phyloP scores from a whole-genome alignment of 1,140 invertebrate genomes.

The Trichogramma pretiosum region DNA sequence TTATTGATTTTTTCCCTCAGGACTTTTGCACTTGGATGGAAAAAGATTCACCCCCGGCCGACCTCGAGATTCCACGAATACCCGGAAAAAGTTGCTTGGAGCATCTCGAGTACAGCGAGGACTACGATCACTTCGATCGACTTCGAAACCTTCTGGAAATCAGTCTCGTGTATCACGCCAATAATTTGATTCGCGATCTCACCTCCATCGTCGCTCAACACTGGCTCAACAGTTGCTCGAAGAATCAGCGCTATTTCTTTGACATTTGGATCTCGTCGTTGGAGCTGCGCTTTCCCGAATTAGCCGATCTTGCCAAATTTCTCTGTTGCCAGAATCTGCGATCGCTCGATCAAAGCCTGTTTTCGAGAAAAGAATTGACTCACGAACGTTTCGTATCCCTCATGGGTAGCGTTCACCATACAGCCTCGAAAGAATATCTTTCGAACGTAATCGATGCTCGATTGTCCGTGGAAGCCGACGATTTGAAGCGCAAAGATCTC shows the following conservation, averaged over 20 bases:
- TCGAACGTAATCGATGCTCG: neutral
- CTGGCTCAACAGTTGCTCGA: no score
- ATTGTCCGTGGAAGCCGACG: constrained; percentile 7
- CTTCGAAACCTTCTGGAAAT: constrained; percentile 21
- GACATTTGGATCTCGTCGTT: constrained; percentile 23
- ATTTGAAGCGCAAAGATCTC: no score
- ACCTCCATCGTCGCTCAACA: constrained; percentile 21
- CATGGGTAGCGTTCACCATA: neutral
- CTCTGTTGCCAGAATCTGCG: no score
- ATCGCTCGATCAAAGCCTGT: constrained; percentile 15
- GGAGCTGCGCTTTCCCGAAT: constrained; percentile 18
- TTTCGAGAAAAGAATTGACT: constrained; percentile 25
- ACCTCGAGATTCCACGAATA: no score
- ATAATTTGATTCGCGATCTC: constrained; percentile 21
- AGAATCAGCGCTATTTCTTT: constrained; percentile 16
- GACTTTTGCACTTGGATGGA: constrained; percentile 25
- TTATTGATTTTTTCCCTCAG: no score
- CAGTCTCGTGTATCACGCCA: constrained; percentile 23
- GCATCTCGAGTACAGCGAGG: constrained; percentile 10
- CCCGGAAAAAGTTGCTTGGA: no score
- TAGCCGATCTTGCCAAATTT: constrained; percentile 18
- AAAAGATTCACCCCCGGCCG: constrained; percentile 8
- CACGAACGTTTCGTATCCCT: constrained; percentile 4
- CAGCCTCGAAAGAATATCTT: neutral
- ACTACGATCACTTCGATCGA: constrained; percentile 14